Evolutionary conservation across 2,113 vertebrate genomes (phyloP), one percentile per base, ranked within the genome.

Genomic region (Cygnus atratus): DNA sequence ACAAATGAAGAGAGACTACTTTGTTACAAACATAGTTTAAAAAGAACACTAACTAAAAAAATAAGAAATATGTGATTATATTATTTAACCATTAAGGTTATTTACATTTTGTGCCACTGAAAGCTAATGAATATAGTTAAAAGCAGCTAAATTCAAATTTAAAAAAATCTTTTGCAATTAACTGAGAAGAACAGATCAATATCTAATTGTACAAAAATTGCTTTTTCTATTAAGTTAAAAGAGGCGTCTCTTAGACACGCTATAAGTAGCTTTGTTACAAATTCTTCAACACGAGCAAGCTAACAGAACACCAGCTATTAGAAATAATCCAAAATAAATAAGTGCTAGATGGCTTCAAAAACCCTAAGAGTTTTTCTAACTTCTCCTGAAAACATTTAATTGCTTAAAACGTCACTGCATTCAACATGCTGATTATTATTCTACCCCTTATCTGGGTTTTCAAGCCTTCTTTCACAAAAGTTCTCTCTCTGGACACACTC

Each of bases 141-240:
- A 93, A 96, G 91, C 65, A 85, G 81, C 61, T 74, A 93, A 81
- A 95, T 3, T 89, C 24, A 92, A 91, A 54, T 61, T 88, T 52
- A 3, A 11, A 73, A 91, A 91, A 88, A 71, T 74, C 14, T 93
- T 88, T 82, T 65, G 54, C 77, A 97, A 92, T 96, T 96, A 97
- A 83, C 81, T 94, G 81, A 20, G 82, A 95, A 93, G 82, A 89
- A 70, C 7, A 89, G 46, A 88, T 96, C 65, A 82, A 94, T 94
- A 96, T 14, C 78, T 88, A 96, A 94, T 90, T 67, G 62, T 25
- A 84, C 75, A 88, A 91, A 88, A 76, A 88, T n/a, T 62, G 44
- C 58, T 62, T 77, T 77, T 39, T 37, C 26, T 62, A 62, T 61
- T 24, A 77, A 88, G 67, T 87, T 86, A 44, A 84, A 95, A 87